phyloP scores from a whole-genome alignment of 2,797 vertebrate species.

The Anabas testudineus region DNA sequence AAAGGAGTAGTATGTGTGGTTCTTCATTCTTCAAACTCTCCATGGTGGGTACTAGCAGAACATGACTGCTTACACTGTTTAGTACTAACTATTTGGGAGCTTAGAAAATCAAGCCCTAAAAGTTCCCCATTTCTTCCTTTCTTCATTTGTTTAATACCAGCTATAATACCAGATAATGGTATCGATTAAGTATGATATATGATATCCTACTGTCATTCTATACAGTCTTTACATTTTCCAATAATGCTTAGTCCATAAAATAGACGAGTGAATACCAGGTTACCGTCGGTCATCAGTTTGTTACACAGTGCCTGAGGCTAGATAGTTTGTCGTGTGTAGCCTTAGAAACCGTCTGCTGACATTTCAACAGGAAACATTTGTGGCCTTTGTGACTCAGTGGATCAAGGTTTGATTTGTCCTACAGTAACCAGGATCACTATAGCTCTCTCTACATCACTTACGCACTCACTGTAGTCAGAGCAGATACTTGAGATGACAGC shows the following conservation, averaged over 20 bases:
- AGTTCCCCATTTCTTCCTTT: too few relatives aligned
- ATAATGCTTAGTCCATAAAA: conserved; percentile 22
- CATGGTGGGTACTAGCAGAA: too few relatives aligned
- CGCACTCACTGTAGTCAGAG: neutral
- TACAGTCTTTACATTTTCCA: neutral
- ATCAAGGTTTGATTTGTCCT: conserved; percentile 39
- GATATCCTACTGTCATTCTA: neutral
- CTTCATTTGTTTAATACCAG: too few relatives aligned
- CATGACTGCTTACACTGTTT: too few relatives aligned
- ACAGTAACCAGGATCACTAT: conserved; percentile 17
- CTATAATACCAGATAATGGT: too few relatives aligned
- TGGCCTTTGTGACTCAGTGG: conserved; percentile 44
- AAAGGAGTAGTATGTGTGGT: too few relatives aligned
- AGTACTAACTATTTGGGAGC: too few relatives aligned
- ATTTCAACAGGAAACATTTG: conserved; percentile 53
- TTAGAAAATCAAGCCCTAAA: too few relatives aligned
- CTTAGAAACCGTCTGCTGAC: conserved; percentile 45
- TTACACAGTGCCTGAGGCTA: conserved; percentile 9
- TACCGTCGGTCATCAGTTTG: neutral
- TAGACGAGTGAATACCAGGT: conserved; percentile 9
- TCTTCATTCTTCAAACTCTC: too few relatives aligned
- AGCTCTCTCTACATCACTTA: neutral
- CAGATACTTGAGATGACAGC: conserved; percentile 6
- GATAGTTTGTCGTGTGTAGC: neutral
- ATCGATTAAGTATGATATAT: too few relatives aligned